Evolutionary conservation across 1,140 invertebrate genomes (phyloP).

Genomic region (Nixonia krombeini): DNA sequence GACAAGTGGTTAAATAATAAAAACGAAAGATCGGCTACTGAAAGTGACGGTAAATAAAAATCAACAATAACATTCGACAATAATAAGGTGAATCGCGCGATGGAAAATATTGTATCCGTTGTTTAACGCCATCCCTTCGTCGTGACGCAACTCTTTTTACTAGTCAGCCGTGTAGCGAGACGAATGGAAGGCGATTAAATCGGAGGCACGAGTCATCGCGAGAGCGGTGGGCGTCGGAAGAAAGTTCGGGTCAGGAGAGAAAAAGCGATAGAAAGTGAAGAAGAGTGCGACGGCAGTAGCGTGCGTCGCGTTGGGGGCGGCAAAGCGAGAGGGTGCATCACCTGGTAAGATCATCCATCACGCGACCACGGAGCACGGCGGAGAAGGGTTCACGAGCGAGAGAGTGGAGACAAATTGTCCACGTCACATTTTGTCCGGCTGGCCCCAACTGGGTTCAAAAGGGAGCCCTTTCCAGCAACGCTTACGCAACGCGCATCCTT

Average conservation of each 20-base stretch:
- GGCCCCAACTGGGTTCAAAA: constrained; percentile 27
- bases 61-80: too few species aligned
- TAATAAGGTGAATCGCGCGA: too few species aligned
- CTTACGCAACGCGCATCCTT: constrained; percentile 4
- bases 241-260: not conserved
- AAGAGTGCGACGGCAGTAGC: not conserved
- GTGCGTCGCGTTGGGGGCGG: constrained; percentile 39
- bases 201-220: constrained; percentile 18
- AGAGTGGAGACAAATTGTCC: constrained; percentile 56
- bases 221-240: not conserved
- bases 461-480: constrained; percentile 35
- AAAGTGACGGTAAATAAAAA: too few species aligned
- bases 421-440: constrained; percentile 52
- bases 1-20: too few species aligned
- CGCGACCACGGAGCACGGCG: constrained; percentile 5
- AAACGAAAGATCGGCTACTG: too few species aligned
- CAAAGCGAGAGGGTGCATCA: constrained; percentile 52
- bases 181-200: constrained; percentile 33
- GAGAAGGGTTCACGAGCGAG: constrained; percentile 42
- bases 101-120: too few species aligned
- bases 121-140: too few species aligned
- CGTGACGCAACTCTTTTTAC: constrained; percentile 23
- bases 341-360: constrained; percentile 63
- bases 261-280: not conserved
- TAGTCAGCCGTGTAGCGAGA: constrained; percentile 10